Evolutionary conservation across 53 echinoderm and acorn worm species (phyloP), one percentile per base, ranked within the genome.

Genomic region (Patiria pectinifera): DNA sequence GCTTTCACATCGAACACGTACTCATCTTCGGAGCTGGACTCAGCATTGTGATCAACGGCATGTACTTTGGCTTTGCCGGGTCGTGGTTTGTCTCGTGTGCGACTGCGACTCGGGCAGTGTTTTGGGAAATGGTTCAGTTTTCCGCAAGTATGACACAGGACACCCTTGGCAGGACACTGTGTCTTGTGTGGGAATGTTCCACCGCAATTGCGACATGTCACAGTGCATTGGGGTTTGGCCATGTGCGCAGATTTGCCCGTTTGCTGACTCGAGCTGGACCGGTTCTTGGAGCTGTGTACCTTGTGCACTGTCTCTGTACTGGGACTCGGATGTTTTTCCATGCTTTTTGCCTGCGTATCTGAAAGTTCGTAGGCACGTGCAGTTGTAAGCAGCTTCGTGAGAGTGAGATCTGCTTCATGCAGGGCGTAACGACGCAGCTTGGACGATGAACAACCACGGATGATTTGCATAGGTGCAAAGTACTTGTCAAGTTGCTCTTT

Each of bases 141-240:
- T 5, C 81, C 81, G 2, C 60, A 60, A 8, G 81, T 15, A 19
- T 81, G 81, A 19, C 81, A 81, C 16, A 49, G 49, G 3, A 81
- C 49, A 6, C 81, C 81, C 35, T 81, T 91, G 4, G 91, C 91
- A 18, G 91, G 91, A 61, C 91, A 91, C 6, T 81, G 82, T 81
- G 47, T 12, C 14, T 72, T 72, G 70, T 91, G 91, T 8, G 71
- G 91, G 45, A 91, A 91, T 18, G 24, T 48, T 66, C 91, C 91
- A 44, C 91, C 91, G 82, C 91, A 91, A 26, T 91, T 91, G 82
- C 91, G 82, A 48, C 81, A 81, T 12, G 81, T 13, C 19, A 16
- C 70, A 70, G 4, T 16, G 16, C 21, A 4, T 70, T 18, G 14
- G 21, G 70, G 70, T 18, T 70, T 70, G 70, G 70, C 14, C 70